phyloP scores from a whole-genome alignment of 53 echinoderm and acorn worm genomes.

The Glandiceps talaboti region DNA sequence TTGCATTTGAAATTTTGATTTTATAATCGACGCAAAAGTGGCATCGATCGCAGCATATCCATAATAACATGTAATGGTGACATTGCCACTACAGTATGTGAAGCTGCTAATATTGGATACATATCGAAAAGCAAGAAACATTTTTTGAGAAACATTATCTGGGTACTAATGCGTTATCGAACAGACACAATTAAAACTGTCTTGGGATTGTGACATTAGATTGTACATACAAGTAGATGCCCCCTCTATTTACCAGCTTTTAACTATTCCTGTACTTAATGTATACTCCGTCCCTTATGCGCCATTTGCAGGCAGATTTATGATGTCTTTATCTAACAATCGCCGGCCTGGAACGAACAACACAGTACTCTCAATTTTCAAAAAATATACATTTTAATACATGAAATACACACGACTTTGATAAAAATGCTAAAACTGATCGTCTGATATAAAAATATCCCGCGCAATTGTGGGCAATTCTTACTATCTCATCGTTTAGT shows the following conservation, averaged over 20 bases:
- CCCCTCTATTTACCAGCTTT: neutral
- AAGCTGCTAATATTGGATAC: too few relatives aligned
- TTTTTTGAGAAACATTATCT: neutral
- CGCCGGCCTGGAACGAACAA: neutral
- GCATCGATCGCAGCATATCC: neutral
- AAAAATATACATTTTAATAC: too few relatives aligned
- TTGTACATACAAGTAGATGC: neutral
- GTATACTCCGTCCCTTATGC: neutral
- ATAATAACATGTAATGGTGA: too few relatives aligned
- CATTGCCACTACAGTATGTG: too few relatives aligned
- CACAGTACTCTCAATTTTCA: neutral
- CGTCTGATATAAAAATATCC: neutral
- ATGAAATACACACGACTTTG: too few relatives aligned
- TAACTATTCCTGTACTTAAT: neutral
- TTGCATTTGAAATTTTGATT: neutral
- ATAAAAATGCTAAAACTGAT: too few relatives aligned
- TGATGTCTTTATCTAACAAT: neutral
- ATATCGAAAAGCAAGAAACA: neutral
- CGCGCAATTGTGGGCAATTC: too few relatives aligned
- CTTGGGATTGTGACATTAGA: neutral
- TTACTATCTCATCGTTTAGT: neutral
- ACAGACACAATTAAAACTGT: neutral
- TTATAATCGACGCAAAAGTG: neutral
- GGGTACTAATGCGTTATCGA: neutral
- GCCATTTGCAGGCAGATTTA: neutral